Evolutionary conservation across 2,797 vertebrate genomes (phyloP).

Genomic region (Cirrhinus molitorella): DNA sequence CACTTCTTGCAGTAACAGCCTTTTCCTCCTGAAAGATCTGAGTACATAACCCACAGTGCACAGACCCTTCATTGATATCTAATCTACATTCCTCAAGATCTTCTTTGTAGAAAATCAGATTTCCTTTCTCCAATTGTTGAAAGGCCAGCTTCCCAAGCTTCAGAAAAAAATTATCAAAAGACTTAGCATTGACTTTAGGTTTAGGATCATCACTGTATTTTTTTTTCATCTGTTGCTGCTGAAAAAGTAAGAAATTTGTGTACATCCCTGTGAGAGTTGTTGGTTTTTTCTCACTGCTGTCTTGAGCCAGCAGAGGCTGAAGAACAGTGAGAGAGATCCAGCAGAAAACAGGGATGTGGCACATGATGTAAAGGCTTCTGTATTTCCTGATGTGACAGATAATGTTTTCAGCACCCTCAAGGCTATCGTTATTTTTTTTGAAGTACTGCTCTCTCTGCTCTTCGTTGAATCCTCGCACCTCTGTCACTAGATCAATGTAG

Average conservation of each 20-base stretch:
- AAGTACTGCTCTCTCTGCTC: conserved; percentile 11
- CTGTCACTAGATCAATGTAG: neutral
- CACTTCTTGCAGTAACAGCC: neutral
- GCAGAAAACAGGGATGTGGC: neutral
- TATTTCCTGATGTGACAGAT: neutral
- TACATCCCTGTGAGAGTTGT: conserved; percentile 35
- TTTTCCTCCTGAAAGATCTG: neutral
- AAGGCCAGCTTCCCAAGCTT: conserved; percentile 12
- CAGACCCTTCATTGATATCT: neutral
- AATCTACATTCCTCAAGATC: neutral
- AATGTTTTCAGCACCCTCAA: neutral
- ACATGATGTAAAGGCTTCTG: neutral
- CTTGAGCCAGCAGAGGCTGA: no score
- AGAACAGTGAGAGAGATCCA: no score
- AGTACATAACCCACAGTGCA: conserved; percentile 1
- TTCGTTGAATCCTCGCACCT: neutral
- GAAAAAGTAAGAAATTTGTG: neutral
- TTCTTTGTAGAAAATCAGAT: neutral
- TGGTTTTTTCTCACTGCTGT: neutral
- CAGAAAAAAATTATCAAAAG: neutral
- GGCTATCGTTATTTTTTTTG: neutral
- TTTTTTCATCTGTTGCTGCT: neutral
- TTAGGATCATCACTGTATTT: no score
- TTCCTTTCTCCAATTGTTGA: conserved; percentile 11
- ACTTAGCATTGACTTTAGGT: neutral